Evolutionary conservation across 1,140 invertebrate species (phyloP).

Genomic region (Zaprionus camerounensis): DNA sequence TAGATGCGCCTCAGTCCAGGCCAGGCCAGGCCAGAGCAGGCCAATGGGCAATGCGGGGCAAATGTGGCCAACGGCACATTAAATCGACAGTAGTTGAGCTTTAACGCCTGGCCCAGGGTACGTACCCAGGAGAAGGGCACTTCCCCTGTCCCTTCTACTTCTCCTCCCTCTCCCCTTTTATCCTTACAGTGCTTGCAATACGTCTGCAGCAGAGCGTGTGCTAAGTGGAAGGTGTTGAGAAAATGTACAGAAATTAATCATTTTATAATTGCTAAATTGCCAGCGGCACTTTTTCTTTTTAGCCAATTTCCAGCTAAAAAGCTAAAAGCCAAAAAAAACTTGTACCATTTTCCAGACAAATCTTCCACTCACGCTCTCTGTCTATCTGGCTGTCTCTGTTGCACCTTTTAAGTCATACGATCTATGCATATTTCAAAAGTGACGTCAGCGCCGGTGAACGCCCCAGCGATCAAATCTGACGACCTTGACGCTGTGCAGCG

Average conservation of each 20-base stretch:
- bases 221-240: conserved; percentile 81
- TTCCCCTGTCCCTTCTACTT: no score
- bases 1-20: conserved; percentile 13
- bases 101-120: conserved; percentile 65
- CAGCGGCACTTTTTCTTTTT: conserved; percentile 39
- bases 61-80: conserved; percentile 65
- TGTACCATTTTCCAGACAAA: neutral
- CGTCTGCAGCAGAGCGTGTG: conserved; percentile 23
- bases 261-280: conserved; percentile 82
- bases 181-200: neutral
- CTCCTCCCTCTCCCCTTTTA: neutral
- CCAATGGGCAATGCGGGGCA: conserved; percentile 10
- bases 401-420: neutral
- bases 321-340: conserved; percentile 22
- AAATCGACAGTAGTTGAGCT: conserved; percentile 78
- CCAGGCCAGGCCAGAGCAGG: conserved; percentile 6
- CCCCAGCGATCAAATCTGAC: conserved; percentile 56
- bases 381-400: neutral
- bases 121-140: neutral
- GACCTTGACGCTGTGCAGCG: conserved; percentile 59
- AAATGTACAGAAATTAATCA: conserved; percentile 82
- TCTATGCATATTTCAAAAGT: conserved; percentile 12
- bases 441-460: conserved; percentile 39
- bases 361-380: neutral
- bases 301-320: conserved; percentile 26